Evolutionary conservation across 2,888 invertebrate genomes (phyloP), one percentile per base, ranked within the genome.

Genomic region (Temnothorax rugatulus): DNA sequence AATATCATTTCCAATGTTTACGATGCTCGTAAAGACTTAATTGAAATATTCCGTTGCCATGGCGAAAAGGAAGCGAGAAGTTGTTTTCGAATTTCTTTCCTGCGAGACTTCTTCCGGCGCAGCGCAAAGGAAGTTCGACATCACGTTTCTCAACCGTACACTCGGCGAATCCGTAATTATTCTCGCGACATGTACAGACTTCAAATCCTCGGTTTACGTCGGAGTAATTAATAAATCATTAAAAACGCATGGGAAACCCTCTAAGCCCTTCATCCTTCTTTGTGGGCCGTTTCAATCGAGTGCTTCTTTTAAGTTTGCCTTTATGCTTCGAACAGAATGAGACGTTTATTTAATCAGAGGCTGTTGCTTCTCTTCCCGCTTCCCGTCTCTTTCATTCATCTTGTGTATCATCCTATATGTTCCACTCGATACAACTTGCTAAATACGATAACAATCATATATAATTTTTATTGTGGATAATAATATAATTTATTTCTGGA

Each of bases 161-260:
- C 79, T 25, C 59, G 50, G 29, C 66, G 75, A 83, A 86, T 89
- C 85, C 81, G 71, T 85, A 89, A 89, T 89, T 89, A 84, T 77
- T 83, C 71, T 77, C 64, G 69, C 59, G 79, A 76, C 69, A 57
- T 38, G 54, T 76, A 71, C 34, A 57, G 73, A 61, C 82, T 79
- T 44, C 52, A 76, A 89, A 88, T 75, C 83, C 59, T 38, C 29
- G 63, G 34, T 77, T 71, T 75, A 69, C 61, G 47, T 47, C 61
- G 57, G 59, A 64, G 82, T 83, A 88, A 89, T 89, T 88, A 89
- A 88, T 84, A 87, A 89, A 85, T 84, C 83, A 87, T 83, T 88
- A 63, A 83, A 83, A 82, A 77, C n/a, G 44, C 61, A 66, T 59
- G 34, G 47, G 11, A n/a, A n/a, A 15, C 21, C 74, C 64, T 44